These are phyloP conservation scores for Casuarius casuarius DNA, from an alignment of 2,113 vertebrate species.

Conservation along the genomic window DNA sequence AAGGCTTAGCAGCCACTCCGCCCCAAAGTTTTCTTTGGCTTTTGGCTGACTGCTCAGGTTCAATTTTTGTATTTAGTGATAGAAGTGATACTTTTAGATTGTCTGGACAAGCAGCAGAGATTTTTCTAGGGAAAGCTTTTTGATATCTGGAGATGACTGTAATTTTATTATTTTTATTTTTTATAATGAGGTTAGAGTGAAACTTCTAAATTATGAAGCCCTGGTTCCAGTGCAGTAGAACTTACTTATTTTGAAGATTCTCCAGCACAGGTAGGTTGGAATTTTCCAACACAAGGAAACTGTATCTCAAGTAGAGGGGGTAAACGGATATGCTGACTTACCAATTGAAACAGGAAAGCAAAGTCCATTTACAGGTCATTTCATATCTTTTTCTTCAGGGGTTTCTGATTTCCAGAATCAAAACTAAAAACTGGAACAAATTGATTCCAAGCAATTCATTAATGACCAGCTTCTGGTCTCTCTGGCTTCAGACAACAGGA, in stretches of 20 bases:
- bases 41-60: not conserved
- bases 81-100: not conserved
- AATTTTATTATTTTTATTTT: not conserved
- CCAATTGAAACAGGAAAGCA: not conserved
- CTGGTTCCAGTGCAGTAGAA: not conserved
- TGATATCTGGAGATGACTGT: not conserved
- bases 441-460: conserved; percentile 3
- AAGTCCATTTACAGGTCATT: conserved; percentile 1
- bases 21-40: not conserved
- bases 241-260: not conserved
- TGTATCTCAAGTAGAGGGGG: not conserved
- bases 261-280: not conserved
- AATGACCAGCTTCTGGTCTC: not conserved
- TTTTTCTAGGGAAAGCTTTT: not conserved
- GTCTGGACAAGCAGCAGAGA: not conserved
- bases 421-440: conserved; percentile 32
- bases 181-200: not conserved
- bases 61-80: not conserved
- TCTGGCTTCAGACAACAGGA: not conserved
- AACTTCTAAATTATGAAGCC: not conserved
- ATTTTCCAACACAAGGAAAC: not conserved
- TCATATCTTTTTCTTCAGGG: conserved; percentile 11
- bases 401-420: conserved; percentile 4
- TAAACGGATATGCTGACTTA: not conserved
- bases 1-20: not conserved